A percentile compares a stretch with the other conserved stretches of the same genome.
Conservation (phyloP, 1,140 invertebrate genomes). For the Plutomurus gul region DNA sequence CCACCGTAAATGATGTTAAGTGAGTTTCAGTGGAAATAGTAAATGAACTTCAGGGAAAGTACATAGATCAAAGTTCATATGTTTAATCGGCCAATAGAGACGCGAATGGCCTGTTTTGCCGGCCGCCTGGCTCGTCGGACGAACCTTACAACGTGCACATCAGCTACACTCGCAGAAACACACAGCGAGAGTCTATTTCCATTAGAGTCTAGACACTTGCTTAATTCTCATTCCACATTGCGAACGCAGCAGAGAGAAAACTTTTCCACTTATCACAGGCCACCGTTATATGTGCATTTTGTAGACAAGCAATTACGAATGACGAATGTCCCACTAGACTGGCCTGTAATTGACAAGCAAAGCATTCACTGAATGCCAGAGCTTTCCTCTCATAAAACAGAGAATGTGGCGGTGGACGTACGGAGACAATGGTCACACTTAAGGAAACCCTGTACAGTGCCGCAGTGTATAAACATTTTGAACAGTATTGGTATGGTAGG, state of each 20-base stretch:
- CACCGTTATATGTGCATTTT: neutral
- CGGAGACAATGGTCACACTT: no score
- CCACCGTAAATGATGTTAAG: neutral
- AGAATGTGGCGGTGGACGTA: no score
- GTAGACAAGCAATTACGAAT: conserved; percentile 2
- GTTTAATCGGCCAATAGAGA: neutral
- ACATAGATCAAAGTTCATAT: conserved; percentile 1
- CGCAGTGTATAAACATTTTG: no score
- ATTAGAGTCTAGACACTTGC: no score
- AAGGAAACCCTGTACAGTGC: no score
- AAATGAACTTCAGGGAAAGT: neutral
- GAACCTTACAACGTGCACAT: no score
- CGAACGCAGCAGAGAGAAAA: neutral
- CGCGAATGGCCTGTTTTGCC: no score
- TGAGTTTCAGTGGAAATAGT: neutral
- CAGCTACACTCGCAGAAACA: neutral
- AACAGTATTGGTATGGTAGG: no score
- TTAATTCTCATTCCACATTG: neutral
- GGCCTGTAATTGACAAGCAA: neutral
- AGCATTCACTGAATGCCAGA: neutral
- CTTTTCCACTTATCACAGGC: neutral
- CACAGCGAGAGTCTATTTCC: no score
- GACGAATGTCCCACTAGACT: neutral
- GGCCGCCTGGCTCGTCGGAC: no score
- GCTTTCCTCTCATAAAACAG: no score